Evolutionary conservation across 2,888 invertebrate genomes (phyloP).

Genomic region (Eulithis prunata): DNA sequence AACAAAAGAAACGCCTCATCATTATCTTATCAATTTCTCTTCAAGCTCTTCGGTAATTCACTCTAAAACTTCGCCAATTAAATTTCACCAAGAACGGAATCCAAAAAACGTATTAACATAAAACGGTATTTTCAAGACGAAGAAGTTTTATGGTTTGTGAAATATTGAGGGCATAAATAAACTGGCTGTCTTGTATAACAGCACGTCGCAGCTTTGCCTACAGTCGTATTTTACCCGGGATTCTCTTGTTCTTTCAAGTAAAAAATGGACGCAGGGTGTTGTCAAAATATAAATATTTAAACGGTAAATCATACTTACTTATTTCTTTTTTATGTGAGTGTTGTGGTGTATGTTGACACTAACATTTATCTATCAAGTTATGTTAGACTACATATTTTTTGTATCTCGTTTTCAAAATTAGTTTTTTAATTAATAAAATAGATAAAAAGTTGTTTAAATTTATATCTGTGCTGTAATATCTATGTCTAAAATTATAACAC

Average conservation of each 20-base stretch:
- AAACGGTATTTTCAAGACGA: constrained; percentile 76
- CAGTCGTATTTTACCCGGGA: constrained; percentile 77
- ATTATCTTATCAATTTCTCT: constrained; percentile 34
- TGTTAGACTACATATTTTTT: no score
- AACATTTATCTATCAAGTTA: no score
- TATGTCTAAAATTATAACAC: no score
- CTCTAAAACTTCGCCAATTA: constrained; percentile 44
- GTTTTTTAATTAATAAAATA: no score
- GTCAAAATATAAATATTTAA: constrained; percentile 54
- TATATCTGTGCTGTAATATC: no score
- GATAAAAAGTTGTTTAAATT: no score
- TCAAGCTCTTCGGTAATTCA: constrained; percentile 41
- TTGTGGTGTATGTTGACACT: no score
- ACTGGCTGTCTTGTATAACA: constrained; percentile 77
- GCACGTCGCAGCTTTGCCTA: constrained; percentile 74
- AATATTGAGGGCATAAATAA: constrained; percentile 83
- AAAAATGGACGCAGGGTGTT: constrained; percentile 64
- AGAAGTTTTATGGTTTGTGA: constrained; percentile 82
- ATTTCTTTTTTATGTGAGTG: no score
- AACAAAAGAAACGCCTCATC: constrained; percentile 20
- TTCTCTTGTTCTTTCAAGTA: constrained; percentile 73
- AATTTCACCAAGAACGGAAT: constrained; percentile 50
- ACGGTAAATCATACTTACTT: constrained; percentile 34
- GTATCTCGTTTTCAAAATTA: no score
- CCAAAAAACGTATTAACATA: constrained; percentile 75